phyloP scores from a whole-genome alignment of 1,140 invertebrate genomes.

The Lineus longissimus region DNA sequence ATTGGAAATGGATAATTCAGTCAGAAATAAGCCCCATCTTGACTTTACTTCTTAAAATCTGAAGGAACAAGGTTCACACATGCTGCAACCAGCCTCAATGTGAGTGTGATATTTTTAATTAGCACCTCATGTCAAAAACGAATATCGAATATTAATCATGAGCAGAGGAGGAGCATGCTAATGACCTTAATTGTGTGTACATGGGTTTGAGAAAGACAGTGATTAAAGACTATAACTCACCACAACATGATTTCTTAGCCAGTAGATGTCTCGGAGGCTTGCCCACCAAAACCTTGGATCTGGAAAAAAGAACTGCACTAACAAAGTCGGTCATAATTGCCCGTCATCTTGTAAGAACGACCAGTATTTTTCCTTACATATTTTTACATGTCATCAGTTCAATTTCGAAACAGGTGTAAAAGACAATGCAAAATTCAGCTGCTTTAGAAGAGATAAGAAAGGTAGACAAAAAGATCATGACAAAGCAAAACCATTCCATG shows the following conservation, averaged over 20 bases:
- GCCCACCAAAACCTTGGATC: conserved; percentile 73
- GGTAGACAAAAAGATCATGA: too few relatives aligned
- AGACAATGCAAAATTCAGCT: not conserved
- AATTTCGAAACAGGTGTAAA: conserved; percentile 3
- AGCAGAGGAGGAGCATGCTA: too few relatives aligned
- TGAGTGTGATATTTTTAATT: too few relatives aligned
- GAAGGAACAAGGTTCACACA: not conserved
- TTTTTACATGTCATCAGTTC: conserved; percentile 2
- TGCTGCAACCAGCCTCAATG: not conserved
- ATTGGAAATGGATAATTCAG: too few relatives aligned
- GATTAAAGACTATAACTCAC: conserved; percentile 33
- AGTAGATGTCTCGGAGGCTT: conserved; percentile 70
- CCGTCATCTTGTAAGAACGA: too few relatives aligned
- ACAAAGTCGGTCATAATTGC: too few relatives aligned
- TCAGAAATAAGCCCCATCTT: not conserved
- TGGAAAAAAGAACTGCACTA: conserved; percentile 44
- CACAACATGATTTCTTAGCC: conserved; percentile 84
- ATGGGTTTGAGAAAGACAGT: too few relatives aligned
- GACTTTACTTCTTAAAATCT: not conserved
- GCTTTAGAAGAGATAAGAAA: too few relatives aligned
- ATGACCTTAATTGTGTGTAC: too few relatives aligned
- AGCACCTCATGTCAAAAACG: too few relatives aligned
- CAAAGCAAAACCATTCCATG: not conserved
- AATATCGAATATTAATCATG: too few relatives aligned
- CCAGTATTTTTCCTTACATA: too few relatives aligned